These are phyloP conservation scores for silkworm (Bombyx mori) DNA, from an alignment of 1,140 invertebrate species.

Conservation along the genomic window ASM3026992v2 NC_085127.1:7098001-7098500, in stretches of 20 bases:
- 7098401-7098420: slow-evolving; percentile 13
- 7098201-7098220: too few relatives aligned
- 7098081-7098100: not conserved
- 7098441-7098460: slow-evolving; percentile 61
- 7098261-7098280: slow-evolving; percentile 29
- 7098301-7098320: slow-evolving; percentile 6
- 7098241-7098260: slow-evolving; percentile 35
- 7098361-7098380: slow-evolving; percentile 4
- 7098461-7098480: slow-evolving; percentile 36
- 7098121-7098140: too few relatives aligned
- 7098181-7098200: too few relatives aligned
- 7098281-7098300: slow-evolving; percentile 39
- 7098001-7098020: slow-evolving; percentile 29
- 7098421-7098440: slow-evolving; percentile 34
- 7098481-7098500: slow-evolving; percentile 61
- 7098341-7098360: not conserved
- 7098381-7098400: slow-evolving; percentile 9
- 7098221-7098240: too few relatives aligned
- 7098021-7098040: slow-evolving; percentile 32
- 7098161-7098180: too few relatives aligned
- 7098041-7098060: slow-evolving; percentile 29
- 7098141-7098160: too few relatives aligned
- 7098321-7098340: too few relatives aligned
- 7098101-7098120: too few relatives aligned
- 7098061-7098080: slow-evolving; percentile 33